Conservation (phyloP, 2,888 invertebrate genomes). For the Diplolepis rosae region DNA sequence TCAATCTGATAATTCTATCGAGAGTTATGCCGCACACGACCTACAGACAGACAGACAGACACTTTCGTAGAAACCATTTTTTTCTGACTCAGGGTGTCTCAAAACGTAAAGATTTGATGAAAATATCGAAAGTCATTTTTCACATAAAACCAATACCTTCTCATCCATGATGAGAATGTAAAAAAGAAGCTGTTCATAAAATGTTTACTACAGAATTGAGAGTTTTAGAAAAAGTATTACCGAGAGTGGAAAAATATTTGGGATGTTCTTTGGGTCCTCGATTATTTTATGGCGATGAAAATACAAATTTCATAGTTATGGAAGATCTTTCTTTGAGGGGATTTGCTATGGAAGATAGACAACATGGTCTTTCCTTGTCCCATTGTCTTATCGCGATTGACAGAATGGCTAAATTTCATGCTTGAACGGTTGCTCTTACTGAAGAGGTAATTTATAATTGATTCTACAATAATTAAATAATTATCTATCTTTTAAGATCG, state of each 20-base stretch:
- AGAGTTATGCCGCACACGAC: too few relatives aligned
- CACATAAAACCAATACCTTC: too few relatives aligned
- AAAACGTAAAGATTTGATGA: too few relatives aligned
- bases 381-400: constrained; percentile 50
- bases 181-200: neutral
- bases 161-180: too few relatives aligned
- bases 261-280: constrained; percentile 2
- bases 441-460: constrained; percentile 48
- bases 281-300: neutral
- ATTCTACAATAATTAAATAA: neutral
- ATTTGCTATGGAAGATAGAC: constrained; percentile 51
- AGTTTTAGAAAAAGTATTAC: neutral
- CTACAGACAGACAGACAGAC: too few relatives aligned
- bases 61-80: too few relatives aligned
- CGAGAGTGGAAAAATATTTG: neutral
- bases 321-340: constrained; percentile 49
- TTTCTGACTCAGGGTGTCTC: too few relatives aligned
- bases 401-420: constrained; percentile 55
- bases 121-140: too few relatives aligned
- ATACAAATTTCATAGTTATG: constrained; percentile 43
- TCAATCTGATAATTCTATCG: too few relatives aligned
- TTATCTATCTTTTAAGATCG: neutral
- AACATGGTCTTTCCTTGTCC: constrained; percentile 47
- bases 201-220: constrained; percentile 1
- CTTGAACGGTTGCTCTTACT: constrained; percentile 52